These are phyloP conservation scores for Battus philenor DNA, from an alignment of 1,140 invertebrate genomes.

Conservation along the genomic window DNA sequence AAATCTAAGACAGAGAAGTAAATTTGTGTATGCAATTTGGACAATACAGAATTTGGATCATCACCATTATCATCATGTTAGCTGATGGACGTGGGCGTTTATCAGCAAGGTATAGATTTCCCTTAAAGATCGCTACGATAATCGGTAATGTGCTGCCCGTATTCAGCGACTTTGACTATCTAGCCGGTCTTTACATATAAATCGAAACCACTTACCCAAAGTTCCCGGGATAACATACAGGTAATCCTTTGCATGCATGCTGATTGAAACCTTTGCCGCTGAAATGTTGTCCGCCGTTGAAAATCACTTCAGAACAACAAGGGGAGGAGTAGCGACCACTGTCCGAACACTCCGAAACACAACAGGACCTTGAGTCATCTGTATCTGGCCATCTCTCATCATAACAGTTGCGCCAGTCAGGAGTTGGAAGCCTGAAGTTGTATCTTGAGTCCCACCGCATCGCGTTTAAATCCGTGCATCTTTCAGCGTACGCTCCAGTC, in stretches of 20 bases:
- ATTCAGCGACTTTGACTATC: too few species aligned
- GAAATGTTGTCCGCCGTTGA: slow-evolving; percentile 70
- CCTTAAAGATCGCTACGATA: too few species aligned
- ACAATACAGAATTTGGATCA: too few species aligned
- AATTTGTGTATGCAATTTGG: too few species aligned
- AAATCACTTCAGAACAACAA: slow-evolving; percentile 71
- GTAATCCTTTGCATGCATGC: slow-evolving; percentile 40
- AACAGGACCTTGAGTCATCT: slow-evolving; percentile 45
- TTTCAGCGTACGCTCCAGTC: slow-evolving; percentile 60
- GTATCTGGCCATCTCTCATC: slow-evolving; percentile 44
- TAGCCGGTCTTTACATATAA: too few species aligned
- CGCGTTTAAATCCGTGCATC: slow-evolving; percentile 44
- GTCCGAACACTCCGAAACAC: slow-evolving; percentile 50
- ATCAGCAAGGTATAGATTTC: too few species aligned
- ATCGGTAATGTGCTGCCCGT: too few species aligned
- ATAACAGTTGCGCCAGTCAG: slow-evolving; percentile 53
- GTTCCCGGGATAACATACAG: slow-evolving; percentile 61
- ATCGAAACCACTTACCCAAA: slow-evolving; percentile 50
- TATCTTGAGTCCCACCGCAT: slow-evolving; percentile 41
- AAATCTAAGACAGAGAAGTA: too few species aligned
- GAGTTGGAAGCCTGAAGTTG: slow-evolving; percentile 36
- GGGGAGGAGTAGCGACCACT: slow-evolving; percentile 66
- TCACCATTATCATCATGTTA: too few species aligned
- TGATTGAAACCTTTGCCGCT: slow-evolving; percentile 39
- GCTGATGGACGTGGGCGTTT: too few species aligned